phyloP scores from a whole-genome alignment of 2,113 vertebrate species.

The Geococcyx californianus region DNA sequence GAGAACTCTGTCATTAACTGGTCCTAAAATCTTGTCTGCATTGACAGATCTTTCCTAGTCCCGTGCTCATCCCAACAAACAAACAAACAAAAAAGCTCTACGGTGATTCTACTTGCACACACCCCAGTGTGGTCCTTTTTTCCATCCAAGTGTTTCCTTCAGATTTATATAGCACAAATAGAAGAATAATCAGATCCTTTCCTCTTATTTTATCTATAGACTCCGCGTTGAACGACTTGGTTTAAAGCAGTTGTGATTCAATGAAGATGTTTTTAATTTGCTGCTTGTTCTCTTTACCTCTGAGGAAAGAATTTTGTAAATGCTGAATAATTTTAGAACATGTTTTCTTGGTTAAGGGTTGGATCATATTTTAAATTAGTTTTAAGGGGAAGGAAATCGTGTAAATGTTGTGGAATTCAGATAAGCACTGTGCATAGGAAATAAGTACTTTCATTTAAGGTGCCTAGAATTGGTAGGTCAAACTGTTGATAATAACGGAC shows the following conservation, averaged over 20 bases:
- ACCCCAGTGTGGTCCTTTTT: not conserved
- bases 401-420: constrained; percentile 73
- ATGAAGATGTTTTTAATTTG: constrained; percentile 75
- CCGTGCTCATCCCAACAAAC: not conserved
- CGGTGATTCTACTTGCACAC: not conserved
- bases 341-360: constrained; percentile 76
- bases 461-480: constrained; percentile 51
- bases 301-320: constrained; percentile 73
- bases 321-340: constrained; percentile 74
- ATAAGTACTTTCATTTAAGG: constrained; percentile 59
- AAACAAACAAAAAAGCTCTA: not conserved
- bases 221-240: constrained; percentile 7
- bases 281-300: constrained; percentile 68
- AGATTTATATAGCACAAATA: not conserved
- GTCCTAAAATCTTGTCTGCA: not conserved
- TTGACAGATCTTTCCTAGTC: not conserved
- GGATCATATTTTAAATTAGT: constrained; percentile 76
- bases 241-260: constrained; percentile 52
- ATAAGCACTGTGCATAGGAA: constrained; percentile 64
- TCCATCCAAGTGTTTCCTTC: not conserved
- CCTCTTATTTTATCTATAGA: constrained; percentile 35
- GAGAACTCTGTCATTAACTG: not conserved
- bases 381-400: constrained; percentile 76
- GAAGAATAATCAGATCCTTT: constrained; percentile 33
- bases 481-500: constrained; percentile 50